Evolutionary conservation across 1,140 invertebrate species (phyloP).

Genomic region (Drosophila punjabiensis): DNA sequence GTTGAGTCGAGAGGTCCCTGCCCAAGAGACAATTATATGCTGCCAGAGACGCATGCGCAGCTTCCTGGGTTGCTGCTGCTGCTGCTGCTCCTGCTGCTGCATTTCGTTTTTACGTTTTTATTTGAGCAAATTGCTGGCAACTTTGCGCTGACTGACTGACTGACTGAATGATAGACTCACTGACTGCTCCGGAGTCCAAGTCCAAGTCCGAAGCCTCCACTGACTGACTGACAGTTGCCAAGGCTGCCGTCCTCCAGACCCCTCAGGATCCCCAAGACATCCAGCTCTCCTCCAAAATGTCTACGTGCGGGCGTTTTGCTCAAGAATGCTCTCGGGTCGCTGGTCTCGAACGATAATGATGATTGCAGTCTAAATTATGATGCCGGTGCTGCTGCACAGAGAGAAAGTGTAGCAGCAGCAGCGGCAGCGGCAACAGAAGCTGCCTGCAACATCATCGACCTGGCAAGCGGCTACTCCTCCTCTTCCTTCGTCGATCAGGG

Average conservation of each 20-base stretch:
- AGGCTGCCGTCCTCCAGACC: slow-evolving; percentile 37
- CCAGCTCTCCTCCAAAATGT: slow-evolving; percentile 54
- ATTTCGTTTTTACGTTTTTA: slow-evolving; percentile 81
- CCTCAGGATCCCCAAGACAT: neutral
- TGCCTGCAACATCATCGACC: slow-evolving; percentile 75
- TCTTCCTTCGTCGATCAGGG: slow-evolving; percentile 24
- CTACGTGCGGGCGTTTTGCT: slow-evolving; percentile 80
- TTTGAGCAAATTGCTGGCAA: slow-evolving; percentile 82
- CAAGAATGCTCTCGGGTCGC: slow-evolving; percentile 60
- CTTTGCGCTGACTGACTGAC: slow-evolving; percentile 75
- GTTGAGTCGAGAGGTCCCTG: slow-evolving; percentile 39
- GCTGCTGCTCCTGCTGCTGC: slow-evolving; percentile 49
- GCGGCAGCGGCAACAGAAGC: slow-evolving; percentile 71
- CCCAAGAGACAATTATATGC: slow-evolving; percentile 81
- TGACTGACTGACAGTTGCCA: slow-evolving; percentile 72
- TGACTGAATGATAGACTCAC: slow-evolving; percentile 83
- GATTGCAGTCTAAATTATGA: slow-evolving; percentile 85
- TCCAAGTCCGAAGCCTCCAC: slow-evolving; percentile 18
- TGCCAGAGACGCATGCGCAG: slow-evolving; percentile 79
- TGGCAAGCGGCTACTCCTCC: slow-evolving; percentile 36
- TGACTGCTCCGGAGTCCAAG: slow-evolving; percentile 60
- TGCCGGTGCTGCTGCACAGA: slow-evolving; percentile 71
- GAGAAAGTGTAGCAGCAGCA: slow-evolving; percentile 78
- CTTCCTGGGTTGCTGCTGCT: slow-evolving; percentile 63
- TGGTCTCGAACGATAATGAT: slow-evolving; percentile 80